Evolutionary conservation across 2,797 vertebrate genomes (phyloP), one percentile per base, ranked within the genome.

Genomic region (Mus caroli): DNA sequence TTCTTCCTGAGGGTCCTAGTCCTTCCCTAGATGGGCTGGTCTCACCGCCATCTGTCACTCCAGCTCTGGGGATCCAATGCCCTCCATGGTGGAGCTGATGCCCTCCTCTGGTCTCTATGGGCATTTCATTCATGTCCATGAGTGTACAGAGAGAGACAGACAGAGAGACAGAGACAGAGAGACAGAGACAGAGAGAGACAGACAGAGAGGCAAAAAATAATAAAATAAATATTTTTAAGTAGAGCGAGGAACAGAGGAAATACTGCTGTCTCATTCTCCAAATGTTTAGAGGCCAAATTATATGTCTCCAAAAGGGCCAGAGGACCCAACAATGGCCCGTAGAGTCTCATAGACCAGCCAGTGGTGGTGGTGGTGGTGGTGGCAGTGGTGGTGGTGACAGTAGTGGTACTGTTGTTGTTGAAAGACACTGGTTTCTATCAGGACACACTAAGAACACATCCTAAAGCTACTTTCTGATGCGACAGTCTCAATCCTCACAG

Each of bases 381-480:
- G 14, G 28, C 28, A 10, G 5, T 76, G 4, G 64, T 2, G 14
- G 14, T 67, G 64, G 31, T 20, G 15, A 26, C 6, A 2, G 67
- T 9, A n/a, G 67, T n/a, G 17, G 34, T n/a, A n/a, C 37, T 83
- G n/a, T 28, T 60, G n/a, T 60, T 60, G 24, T 83, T 77, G 40
- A 43, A 78, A 91, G 80, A 22, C 75, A 31, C 22, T 52, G 52
- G 82, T 85, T 90, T 58, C 73, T 17, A 31, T 43, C 88, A n/a
- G 82, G 88, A 90, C 54, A 77, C 77, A 60, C 24, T 60, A 78
- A 62, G 60, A 43, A 71, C 50, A 26, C 31, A n/a, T 77, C 40
- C 37, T 87, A 80, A 94, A 95, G 88, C 88, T 50, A 92, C 83
- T 93, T 10, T 79, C 54, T n/a, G 75, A 11, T 15, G 20, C 22